Percentiles rank a stretch among this genome's conserved stretches.
Conservation (phyloP, 2,797 vertebrate genomes). For the Propithecus perrieri region DNA sequence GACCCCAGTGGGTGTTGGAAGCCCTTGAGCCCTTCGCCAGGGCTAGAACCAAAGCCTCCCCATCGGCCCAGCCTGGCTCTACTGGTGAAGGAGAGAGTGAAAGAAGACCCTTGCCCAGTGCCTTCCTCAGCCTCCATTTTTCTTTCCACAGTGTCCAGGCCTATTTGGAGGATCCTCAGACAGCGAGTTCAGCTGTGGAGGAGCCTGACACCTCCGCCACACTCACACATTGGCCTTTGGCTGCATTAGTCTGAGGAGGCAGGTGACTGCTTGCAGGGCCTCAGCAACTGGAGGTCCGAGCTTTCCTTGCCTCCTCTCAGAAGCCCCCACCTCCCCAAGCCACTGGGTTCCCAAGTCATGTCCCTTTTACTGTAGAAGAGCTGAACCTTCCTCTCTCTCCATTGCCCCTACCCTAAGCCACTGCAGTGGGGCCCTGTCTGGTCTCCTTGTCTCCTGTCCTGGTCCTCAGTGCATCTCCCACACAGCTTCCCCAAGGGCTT, state of each 20-base stretch:
- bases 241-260: neutral
- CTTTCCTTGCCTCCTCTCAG: neutral
- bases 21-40: neutral
- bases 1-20: accelerated
- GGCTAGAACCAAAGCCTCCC: neutral
- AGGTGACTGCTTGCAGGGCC: no score
- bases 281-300: neutral
- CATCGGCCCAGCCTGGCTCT: neutral
- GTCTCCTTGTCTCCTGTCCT: neutral
- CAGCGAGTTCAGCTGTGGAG: neutral
- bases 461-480: neutral
- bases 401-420: no score
- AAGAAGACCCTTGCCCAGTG: neutral
- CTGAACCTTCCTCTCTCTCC: neutral
- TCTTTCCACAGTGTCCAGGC: neutral
- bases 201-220: neutral
- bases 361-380: neutral
- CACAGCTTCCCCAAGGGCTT: neutral
- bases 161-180: neutral
- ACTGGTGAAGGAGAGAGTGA: neutral
- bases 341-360: neutral
- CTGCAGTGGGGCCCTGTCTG: neutral
- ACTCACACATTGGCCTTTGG: neutral
- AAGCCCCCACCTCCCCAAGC: neutral
- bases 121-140: neutral